These are phyloP conservation scores for Clarias batrachus DNA, from an alignment of 2,113 vertebrate species.

Conservation along the genomic window DNA sequence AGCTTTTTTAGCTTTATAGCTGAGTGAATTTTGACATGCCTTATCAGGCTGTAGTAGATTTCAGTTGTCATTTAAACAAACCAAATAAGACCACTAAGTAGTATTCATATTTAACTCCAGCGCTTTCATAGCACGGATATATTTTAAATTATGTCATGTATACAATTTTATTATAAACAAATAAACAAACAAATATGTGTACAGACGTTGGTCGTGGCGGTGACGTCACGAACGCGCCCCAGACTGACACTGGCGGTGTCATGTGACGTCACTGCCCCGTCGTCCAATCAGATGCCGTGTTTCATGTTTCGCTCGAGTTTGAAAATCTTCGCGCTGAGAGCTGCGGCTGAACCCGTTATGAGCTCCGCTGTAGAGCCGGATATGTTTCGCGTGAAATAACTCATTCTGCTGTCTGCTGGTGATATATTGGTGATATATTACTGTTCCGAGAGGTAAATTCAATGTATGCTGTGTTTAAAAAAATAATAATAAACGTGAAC, in stretches of 20 bases:
- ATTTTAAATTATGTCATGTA: background rate
- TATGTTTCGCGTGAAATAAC: background rate
- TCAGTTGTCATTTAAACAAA: background rate
- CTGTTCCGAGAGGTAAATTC: conserved; percentile 26
- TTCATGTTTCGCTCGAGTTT: conserved; percentile 65
- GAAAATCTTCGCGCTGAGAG: conserved; percentile 69
- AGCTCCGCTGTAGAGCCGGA: background rate
- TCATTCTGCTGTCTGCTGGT: background rate
- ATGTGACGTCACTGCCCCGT: background rate
- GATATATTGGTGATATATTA: conserved; percentile 19
- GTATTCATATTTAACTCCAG: too few relatives aligned
- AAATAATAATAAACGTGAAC: background rate
- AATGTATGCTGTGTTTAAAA: background rate
- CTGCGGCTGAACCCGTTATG: background rate
- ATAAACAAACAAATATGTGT: background rate
- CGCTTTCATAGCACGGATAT: background rate
- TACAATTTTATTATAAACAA: background rate
- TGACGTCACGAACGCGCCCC: background rate
- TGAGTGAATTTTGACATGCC: background rate
- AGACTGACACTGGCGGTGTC: conserved; percentile 33
- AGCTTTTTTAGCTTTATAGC: background rate
- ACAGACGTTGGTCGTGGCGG: background rate
- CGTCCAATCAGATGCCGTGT: conserved; percentile 61
- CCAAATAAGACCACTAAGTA: background rate
- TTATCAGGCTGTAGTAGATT: background rate